Percentiles rank a stretch among this genome's conserved stretches.
These are phyloP conservation scores for Corynorhinus townsendii DNA, from an alignment of 2,113 vertebrate species.

Conservation along the genomic window DNA sequence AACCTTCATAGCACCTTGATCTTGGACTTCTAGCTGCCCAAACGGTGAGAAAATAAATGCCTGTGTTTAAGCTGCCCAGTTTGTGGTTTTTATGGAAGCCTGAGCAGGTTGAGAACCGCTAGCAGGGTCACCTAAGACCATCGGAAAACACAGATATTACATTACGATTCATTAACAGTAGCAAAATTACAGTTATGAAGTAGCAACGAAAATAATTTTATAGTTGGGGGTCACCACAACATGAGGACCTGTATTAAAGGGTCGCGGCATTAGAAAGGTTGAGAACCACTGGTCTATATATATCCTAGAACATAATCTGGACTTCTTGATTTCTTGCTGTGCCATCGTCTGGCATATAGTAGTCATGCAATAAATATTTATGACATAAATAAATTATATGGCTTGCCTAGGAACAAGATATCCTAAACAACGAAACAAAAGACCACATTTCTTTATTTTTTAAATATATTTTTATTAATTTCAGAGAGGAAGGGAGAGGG, in stretches of 20 bases:
- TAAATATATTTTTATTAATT: no score
- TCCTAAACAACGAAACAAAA: background rate
- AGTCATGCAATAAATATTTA: slow-evolving; percentile 4
- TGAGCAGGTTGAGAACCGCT: no score
- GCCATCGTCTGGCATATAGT: background rate
- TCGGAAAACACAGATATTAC: no score
- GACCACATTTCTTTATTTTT: no score
- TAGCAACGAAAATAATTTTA: no score
- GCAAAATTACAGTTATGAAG: no score
- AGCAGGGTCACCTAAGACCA: no score
- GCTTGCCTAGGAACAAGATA: background rate
- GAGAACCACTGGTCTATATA: background rate
- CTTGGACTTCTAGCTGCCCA: background rate
- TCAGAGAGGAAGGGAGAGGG: no score
- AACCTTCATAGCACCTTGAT: background rate
- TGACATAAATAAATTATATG: background rate
- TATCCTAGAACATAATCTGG: background rate
- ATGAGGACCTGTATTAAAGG: no score
- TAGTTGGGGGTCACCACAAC: no score
- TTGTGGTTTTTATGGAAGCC: background rate
- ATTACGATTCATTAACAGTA: no score
- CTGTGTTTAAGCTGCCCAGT: background rate
- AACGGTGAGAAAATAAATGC: background rate
- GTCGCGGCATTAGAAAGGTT: no score
- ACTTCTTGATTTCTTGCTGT: background rate